These are phyloP conservation scores for Gallinago solitaria DNA, from an alignment of 2,797 vertebrate genomes.

Conservation along the genomic window DNA sequence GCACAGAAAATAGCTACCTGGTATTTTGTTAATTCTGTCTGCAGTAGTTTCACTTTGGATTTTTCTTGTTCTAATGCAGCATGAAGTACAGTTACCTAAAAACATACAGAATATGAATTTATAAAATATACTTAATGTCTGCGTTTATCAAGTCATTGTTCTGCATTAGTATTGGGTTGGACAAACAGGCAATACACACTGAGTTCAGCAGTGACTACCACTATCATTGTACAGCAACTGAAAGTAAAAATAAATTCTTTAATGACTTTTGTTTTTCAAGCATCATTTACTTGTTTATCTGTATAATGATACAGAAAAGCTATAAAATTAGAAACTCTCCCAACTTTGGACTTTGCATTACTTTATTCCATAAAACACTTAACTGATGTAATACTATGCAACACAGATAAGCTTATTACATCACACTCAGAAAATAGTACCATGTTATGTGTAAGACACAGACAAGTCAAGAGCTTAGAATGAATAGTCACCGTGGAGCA, in stretches of 20 bases:
- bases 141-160: neutral
- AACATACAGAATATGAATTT: neutral
- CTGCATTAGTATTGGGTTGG: neutral
- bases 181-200: neutral
- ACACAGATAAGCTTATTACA: neutral
- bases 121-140: neutral
- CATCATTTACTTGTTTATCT: neutral
- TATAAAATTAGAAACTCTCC: neutral
- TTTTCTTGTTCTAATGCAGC: conserved; percentile 91
- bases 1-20: conserved; percentile 72
- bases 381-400: neutral
- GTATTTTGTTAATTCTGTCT: conserved; percentile 90
- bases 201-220: neutral
- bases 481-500: neutral
- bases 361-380: neutral
- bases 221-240: neutral
- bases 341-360: neutral
- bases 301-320: neutral
- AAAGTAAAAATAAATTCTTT: neutral
- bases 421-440: neutral
- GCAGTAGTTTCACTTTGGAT: conserved; percentile 92
- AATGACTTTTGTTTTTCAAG: neutral
- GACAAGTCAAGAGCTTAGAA: neutral
- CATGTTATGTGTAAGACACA: neutral
- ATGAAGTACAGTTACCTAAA: conserved; percentile 88